Percentiles rank a stretch among this genome's conserved stretches.
These are phyloP conservation scores for Elephas maximus DNA, from an alignment of 2,113 vertebrate species.

Conservation along the genomic window DNA sequence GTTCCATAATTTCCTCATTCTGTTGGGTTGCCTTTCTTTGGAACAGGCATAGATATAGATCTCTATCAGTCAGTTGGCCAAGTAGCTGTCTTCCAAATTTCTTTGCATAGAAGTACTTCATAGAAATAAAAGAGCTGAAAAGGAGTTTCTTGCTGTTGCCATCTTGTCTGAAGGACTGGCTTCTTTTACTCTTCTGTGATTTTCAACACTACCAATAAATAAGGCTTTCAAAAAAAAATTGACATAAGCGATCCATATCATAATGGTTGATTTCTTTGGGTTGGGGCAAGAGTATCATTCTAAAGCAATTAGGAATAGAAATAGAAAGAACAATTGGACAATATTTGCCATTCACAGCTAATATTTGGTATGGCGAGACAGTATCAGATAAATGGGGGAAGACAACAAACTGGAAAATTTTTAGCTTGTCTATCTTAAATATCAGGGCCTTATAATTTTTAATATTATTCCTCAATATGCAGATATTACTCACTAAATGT, in stretches of 20 bases:
- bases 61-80: no score
- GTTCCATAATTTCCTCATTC: no score
- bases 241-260: background rate
- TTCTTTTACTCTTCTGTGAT: background rate
- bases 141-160: background rate
- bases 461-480: constrained; percentile 13
- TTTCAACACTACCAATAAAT: background rate
- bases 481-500: background rate
- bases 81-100: no score
- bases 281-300: background rate
- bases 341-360: background rate
- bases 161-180: background rate
- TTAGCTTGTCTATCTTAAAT: constrained; percentile 5
- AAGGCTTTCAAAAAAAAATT: background rate
- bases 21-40: no score
- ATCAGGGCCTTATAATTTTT: background rate
- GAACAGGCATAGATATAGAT: no score
- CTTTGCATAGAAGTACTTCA: no score
- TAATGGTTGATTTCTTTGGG: background rate
- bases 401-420: background rate
- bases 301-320: background rate
- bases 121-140: background rate
- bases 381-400: background rate
- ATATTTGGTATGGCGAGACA: background rate
- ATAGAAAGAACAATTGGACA: background rate